A percentile compares a stretch with the other conserved stretches of the same genome.
phyloP scores from a whole-genome alignment of 1,140 invertebrate species.

The Drosophila ficusphila region DNA sequence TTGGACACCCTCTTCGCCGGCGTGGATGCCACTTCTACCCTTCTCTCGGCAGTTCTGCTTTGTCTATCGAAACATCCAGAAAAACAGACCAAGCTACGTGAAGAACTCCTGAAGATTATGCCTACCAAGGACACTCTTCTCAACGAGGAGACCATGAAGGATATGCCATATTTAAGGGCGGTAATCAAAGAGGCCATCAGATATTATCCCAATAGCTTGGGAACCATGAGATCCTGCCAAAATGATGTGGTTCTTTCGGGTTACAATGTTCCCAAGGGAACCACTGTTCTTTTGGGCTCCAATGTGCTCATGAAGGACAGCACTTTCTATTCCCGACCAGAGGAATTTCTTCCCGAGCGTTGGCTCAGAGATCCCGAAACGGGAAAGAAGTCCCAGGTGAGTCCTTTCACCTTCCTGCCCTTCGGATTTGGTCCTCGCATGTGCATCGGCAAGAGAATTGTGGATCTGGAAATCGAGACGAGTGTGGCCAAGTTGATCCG shows the following conservation, averaged over 20 bases:
- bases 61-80: conserved; percentile 85
- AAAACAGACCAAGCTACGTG: conserved; percentile 85
- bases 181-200: conserved; percentile 88
- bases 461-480: conserved; percentile 89
- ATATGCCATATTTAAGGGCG: conserved; percentile 85
- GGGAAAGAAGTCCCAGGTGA: conserved; percentile 41
- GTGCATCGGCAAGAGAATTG: conserved; percentile 88
- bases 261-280: conserved; percentile 92
- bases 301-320: conserved; percentile 52
- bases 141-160: conserved; percentile 75
- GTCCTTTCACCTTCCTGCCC: conserved; percentile 76
- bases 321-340: conserved; percentile 87
- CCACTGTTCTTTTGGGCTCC: conserved; percentile 35
- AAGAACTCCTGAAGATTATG: conserved; percentile 84
- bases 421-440: conserved; percentile 87
- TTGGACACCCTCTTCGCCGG: conserved; percentile 90
- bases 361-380: conserved; percentile 87
- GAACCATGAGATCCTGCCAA: conserved; percentile 91
- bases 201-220: conserved; percentile 93
- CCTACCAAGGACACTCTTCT: conserved; percentile 77
- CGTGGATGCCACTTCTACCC: conserved; percentile 86
- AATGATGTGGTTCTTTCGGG: conserved; percentile 90
- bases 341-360: conserved; percentile 90
- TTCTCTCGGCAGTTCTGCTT: conserved; percentile 44
- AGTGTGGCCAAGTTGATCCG: conserved; percentile 86